These are phyloP conservation scores for Catharus fuscescens DNA, from an alignment of 2,113 vertebrate genomes.

Conservation along the genomic window DNA sequence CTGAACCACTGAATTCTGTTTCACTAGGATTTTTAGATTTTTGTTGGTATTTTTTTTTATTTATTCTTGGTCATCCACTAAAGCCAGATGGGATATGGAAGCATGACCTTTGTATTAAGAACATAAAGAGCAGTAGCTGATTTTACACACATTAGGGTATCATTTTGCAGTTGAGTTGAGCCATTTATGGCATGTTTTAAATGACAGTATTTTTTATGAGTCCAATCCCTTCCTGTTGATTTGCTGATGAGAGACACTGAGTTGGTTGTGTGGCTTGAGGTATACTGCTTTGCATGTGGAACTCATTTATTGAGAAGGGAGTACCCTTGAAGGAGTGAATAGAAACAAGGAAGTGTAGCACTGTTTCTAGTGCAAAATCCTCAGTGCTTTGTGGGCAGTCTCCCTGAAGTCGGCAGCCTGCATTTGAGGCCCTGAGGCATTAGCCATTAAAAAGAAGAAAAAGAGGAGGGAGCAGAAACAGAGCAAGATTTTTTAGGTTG, in stretches of 20 bases:
- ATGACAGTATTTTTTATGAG: neutral
- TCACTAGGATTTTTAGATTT: neutral
- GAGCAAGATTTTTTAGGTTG: neutral
- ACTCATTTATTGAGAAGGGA: neutral
- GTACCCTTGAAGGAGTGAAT: neutral
- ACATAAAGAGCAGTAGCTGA: neutral
- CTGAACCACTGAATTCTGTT: neutral
- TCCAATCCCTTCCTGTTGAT: neutral
- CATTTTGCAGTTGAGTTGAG: neutral
- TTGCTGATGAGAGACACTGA: neutral
- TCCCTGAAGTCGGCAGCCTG: neutral
- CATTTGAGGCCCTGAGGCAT: neutral
- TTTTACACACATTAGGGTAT: neutral
- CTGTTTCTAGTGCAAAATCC: neutral
- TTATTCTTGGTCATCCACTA: neutral
- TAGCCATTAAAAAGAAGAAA: neutral
- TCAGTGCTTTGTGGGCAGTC: neutral
- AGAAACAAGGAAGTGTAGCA: neutral
- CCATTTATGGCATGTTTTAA: neutral
- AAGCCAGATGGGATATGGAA: neutral
- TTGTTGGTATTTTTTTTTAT: neutral
- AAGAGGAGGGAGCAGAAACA: accelerated
- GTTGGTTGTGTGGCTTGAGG: neutral
- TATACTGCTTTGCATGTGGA: neutral
- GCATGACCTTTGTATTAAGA: neutral